phyloP scores from a whole-genome alignment of 1,140 invertebrate species.

The Drosophila arawakana region DNA sequence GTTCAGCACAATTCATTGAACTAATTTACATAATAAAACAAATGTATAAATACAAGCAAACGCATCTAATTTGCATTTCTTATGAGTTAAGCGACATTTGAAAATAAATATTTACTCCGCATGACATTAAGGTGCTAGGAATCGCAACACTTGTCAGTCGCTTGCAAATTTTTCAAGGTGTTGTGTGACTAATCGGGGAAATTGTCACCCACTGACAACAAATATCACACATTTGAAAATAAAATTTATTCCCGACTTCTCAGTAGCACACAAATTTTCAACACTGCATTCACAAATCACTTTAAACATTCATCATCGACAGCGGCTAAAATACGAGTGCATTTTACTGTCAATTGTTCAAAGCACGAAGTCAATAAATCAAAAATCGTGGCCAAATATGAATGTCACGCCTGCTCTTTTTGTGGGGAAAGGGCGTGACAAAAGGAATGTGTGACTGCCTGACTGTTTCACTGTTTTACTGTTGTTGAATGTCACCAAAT shows the following conservation, averaged over 20 bases:
- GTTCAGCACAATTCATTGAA: conserved; percentile 9
- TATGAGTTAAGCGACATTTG: neutral
- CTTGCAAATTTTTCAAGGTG: neutral
- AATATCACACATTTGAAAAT: conserved; percentile 21
- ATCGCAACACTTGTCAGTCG: conserved; percentile 22
- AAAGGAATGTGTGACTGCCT: neutral
- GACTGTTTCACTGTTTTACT: neutral
- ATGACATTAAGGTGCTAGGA: neutral
- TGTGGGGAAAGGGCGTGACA: conserved; percentile 10
- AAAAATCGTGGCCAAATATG: conserved; percentile 46
- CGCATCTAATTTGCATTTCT: neutral
- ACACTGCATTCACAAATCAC: conserved; percentile 32
- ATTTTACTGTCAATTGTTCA: conserved; percentile 27
- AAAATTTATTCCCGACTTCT: neutral
- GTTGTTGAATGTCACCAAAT: conserved; percentile 37
- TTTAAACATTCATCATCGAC: conserved; percentile 9
- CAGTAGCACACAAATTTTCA: conserved; percentile 19
- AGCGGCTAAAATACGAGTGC: conserved; percentile 26
- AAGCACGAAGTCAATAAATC: conserved; percentile 68
- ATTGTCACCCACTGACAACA: conserved; percentile 27
- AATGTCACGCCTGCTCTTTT: conserved; percentile 46
- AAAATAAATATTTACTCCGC: conserved; percentile 49
- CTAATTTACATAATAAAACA: neutral
- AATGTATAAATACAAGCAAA: neutral
- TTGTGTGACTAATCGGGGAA: conserved; percentile 42